Base-by-base conservation (phyloP, 1,140 invertebrate species). In the Heliothis subflexa region DNA sequence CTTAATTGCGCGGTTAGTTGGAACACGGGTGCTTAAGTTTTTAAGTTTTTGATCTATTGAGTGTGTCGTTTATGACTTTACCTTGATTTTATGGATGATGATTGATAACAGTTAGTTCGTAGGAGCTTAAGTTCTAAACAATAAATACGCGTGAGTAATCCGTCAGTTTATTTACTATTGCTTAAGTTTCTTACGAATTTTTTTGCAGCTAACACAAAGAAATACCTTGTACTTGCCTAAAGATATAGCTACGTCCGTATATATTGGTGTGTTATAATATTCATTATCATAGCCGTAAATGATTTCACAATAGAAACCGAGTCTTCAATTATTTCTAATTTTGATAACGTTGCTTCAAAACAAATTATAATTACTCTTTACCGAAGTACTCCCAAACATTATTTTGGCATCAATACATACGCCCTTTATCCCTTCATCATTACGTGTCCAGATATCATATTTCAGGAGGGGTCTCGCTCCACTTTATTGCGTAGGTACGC, bases 1-100 rank as follows among this genome's bases (percentile, higher is more conserved):
- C 16, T 62, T 77, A 77, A 77, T 68, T 55, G 62, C 74, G 59
- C 62, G n/a, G 62, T 77, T 57, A 50, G 25, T 25, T 11, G 28
- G 2, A 62, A 14, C 61, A 70, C 7, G 10, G 45, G 21, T 50
- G 12, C 47, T 70, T 70, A 28, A 50, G 40, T n/a, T 45, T 45
- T 62, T 62, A 2, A 62, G 55, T 59, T 59, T 25, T 59, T 59
- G 21, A 47, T 49, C n/a, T 47, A 47, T 66, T 47, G 33, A 47
- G 16, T 47, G 62, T 49, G 12, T 47, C 10, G n/a, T 18, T 21
- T 66, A 12, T 66, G 0, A 3, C 3, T 47, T 66, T 47, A 40
- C 11, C 11, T 49, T 49, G 16, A n/a, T 59, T 28, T 59, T 14
- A 21, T 25, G 55, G 33, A 25, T 25, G 55, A 10, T 57, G 21